These are phyloP conservation scores for Polypedilum pembai DNA, from an alignment of 1,140 invertebrate genomes.

Conservation along the genomic window DNA sequence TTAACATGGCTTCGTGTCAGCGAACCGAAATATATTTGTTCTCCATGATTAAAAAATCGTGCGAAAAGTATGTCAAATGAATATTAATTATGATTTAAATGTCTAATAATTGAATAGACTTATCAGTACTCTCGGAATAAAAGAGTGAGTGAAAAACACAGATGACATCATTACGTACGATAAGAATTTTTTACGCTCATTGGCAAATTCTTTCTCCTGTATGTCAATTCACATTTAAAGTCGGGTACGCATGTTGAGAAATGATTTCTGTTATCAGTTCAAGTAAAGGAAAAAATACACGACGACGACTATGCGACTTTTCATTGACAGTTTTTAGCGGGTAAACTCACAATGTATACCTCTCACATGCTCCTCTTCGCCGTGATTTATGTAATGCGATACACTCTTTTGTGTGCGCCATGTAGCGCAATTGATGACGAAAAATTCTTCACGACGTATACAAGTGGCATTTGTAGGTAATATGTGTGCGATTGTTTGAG, in stretches of 20 bases:
- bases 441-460: no score
- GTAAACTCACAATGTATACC: no score
- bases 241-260: no score
- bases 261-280: no score
- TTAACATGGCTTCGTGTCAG: neutral
- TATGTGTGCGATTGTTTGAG: neutral
- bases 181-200: no score
- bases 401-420: neutral
- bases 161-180: neutral
- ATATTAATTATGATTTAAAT: neutral
- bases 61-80: constrained; percentile 16
- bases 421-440: neutral
- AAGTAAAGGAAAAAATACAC: no score
- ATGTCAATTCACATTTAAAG: no score
- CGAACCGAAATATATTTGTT: neutral
- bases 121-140: neutral
- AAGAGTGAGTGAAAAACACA: neutral
- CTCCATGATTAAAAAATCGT: neutral
- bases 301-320: no score
- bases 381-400: neutral
- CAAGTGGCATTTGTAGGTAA: no score
- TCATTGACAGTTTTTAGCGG: no score
- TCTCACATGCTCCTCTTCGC: neutral
- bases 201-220: no score
- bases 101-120: neutral